Percentiles rank a stretch among this genome's conserved stretches.
Conservation (phyloP, 2,888 invertebrate genomes). For the Thysanoteuthis rhombus region DNA sequence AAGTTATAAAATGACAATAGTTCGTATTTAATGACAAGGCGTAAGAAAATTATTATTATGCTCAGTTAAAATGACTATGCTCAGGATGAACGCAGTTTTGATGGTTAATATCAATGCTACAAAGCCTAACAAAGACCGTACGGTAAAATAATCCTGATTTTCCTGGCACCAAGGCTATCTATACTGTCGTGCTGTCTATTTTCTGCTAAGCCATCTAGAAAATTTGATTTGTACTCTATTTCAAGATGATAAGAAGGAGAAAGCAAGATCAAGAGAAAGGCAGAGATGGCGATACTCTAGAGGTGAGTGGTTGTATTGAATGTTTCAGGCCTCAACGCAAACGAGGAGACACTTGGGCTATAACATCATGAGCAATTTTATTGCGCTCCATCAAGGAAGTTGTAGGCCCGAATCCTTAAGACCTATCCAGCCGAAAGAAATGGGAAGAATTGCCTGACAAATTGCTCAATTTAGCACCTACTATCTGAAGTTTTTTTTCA, state of each 20-base stretch:
- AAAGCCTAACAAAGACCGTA: too few relatives aligned
- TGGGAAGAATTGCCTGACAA: not conserved
- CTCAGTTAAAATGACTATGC: too few relatives aligned
- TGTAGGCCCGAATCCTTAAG: not conserved
- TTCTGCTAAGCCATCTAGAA: too few relatives aligned
- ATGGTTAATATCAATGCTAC: too few relatives aligned
- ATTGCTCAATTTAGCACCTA: not conserved
- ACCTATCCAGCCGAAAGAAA: not conserved
- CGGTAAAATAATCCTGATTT: too few relatives aligned
- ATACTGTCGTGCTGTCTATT: too few relatives aligned
- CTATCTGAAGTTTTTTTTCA: not conserved
- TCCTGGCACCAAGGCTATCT: too few relatives aligned
- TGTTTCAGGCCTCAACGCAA: not conserved
- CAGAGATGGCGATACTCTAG: not conserved
- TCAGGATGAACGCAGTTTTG: too few relatives aligned
- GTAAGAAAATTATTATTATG: too few relatives aligned
- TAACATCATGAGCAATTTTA: not conserved
- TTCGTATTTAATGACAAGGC: too few relatives aligned
- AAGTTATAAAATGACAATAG: too few relatives aligned
- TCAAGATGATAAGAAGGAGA: not conserved
- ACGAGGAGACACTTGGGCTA: not conserved
- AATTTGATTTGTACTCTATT: too few relatives aligned
- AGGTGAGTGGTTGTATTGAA: not conserved
- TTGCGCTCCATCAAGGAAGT: not conserved
- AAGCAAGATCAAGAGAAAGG: not conserved